These are phyloP conservation scores for Micromys minutus DNA, from an alignment of 2,113 vertebrate species.

Conservation along the genomic window DNA sequence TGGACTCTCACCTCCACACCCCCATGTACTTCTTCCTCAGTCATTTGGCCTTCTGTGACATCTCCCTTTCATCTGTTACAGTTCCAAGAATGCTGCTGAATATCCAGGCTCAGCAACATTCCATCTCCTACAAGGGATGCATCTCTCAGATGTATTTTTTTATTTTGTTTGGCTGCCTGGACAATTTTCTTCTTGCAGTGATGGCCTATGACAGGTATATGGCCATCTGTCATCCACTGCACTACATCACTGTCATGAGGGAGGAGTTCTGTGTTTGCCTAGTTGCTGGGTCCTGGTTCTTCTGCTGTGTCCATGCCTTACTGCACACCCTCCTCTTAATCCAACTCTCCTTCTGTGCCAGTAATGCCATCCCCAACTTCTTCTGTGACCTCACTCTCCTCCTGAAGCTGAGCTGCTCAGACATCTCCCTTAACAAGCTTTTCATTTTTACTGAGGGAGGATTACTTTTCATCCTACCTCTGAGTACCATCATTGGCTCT, in stretches of 20 bases:
- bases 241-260: conserved; percentile 60
- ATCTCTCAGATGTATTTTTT: conserved; percentile 62
- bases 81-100: conserved; percentile 49
- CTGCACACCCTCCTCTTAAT: conserved; percentile 66
- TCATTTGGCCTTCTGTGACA: neutral
- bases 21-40: conserved; percentile 18
- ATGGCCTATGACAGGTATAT: neutral
- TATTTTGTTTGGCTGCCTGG: neutral
- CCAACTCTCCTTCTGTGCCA: conserved; percentile 56
- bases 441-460: conserved; percentile 43
- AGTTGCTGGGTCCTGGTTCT: conserved; percentile 55
- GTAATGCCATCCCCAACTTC: conserved; percentile 56
- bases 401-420: conserved; percentile 69
- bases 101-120: neutral
- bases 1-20: neutral
- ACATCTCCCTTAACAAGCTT: conserved; percentile 56
- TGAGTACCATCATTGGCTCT: conserved; percentile 45
- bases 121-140: conserved; percentile 58
- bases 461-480: neutral
- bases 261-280: conserved; percentile 32
- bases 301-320: conserved; percentile 47
- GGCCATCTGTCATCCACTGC: neutral
- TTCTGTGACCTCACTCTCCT: conserved; percentile 70
- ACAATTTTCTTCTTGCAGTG: conserved; percentile 1
- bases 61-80: conserved; percentile 45